Conservation (phyloP, 2,113 vertebrate genomes). For the Connochaetes taurinus region DNA sequence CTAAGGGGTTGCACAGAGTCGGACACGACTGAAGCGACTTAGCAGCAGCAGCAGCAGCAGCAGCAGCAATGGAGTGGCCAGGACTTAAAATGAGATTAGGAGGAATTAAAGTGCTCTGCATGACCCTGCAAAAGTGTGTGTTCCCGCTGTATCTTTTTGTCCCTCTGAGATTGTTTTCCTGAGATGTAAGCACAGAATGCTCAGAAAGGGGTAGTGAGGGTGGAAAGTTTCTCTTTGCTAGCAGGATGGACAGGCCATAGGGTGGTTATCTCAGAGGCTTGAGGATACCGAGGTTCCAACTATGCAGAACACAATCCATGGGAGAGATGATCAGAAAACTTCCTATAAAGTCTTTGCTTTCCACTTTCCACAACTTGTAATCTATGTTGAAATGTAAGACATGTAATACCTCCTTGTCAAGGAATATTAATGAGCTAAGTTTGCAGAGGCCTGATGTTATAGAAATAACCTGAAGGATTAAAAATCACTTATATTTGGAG, state of each 20-base stretch:
- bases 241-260: neutral
- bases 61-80: neutral
- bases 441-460: neutral
- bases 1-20: no score
- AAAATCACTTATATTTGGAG: neutral
- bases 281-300: neutral
- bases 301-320: neutral
- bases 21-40: no score
- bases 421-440: neutral
- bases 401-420: neutral
- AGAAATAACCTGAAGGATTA: neutral
- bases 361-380: neutral
- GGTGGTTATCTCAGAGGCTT: neutral
- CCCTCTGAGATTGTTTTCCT: neutral
- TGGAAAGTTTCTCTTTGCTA: neutral
- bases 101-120: neutral
- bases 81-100: neutral
- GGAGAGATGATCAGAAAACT: neutral
- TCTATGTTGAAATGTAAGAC: neutral
- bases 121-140: neutral
- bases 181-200: neutral
- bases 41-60: no score
- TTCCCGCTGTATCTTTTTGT: neutral
- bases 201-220: neutral
- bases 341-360: neutral